Percentiles rank a stretch among this genome's conserved stretches.
Conservation (phyloP, 2,888 invertebrate genomes). For the Erebia aethiops region DNA sequence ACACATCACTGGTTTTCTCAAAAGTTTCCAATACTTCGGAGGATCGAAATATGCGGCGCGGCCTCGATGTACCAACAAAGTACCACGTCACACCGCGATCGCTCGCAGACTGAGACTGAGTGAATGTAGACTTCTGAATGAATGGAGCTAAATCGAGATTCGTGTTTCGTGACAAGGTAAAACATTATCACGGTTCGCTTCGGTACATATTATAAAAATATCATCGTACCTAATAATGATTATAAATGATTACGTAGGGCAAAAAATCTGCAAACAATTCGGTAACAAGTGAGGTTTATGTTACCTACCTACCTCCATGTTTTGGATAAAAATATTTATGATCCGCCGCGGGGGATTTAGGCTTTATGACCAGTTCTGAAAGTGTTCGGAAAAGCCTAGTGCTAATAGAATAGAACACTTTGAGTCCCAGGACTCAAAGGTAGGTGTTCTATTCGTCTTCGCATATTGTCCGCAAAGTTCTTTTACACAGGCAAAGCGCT, state of each 20-base stretch:
- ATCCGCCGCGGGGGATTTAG: too few relatives aligned
- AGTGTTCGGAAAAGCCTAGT: too few relatives aligned
- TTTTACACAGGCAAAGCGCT: too few relatives aligned
- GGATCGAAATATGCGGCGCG: constrained; percentile 52
- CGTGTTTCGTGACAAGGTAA: constrained; percentile 28
- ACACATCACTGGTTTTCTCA: constrained; percentile 53
- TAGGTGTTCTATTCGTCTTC: too few relatives aligned
- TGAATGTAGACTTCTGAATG: constrained; percentile 43
- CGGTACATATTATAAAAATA: not conserved
- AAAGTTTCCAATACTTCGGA: constrained; percentile 55
- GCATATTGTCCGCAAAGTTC: too few relatives aligned
- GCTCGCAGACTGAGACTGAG: constrained; percentile 60
- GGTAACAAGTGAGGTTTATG: too few relatives aligned
- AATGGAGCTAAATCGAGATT: constrained; percentile 39
- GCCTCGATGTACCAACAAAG: constrained; percentile 40
- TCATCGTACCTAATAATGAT: not conserved
- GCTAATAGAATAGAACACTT: too few relatives aligned
- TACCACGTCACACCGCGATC: constrained; percentile 49
- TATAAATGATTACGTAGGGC: not conserved
- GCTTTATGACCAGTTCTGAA: too few relatives aligned
- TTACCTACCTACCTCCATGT: too few relatives aligned
- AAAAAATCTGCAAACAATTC: too few relatives aligned
- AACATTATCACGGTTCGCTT: not conserved
- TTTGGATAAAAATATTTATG: too few relatives aligned
- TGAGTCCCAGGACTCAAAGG: too few relatives aligned